phyloP scores from a whole-genome alignment of 2,888 invertebrate species.

The Brachypterus glaber region DNA sequence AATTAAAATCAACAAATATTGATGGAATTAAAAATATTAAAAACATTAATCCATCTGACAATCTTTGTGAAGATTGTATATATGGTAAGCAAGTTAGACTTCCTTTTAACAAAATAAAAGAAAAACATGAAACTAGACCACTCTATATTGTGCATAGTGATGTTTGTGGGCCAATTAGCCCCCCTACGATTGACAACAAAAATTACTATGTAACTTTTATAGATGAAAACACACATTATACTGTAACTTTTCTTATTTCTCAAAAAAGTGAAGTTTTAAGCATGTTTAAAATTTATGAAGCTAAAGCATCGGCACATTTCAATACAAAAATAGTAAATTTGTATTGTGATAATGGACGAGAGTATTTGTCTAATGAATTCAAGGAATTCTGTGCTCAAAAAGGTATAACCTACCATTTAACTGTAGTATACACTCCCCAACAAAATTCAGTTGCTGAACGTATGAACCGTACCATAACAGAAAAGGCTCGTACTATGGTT shows the following conservation, averaged over 20 bases:
- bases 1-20: conserved; percentile 10
- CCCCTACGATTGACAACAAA: conserved; percentile 9
- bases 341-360: conserved; percentile 3
- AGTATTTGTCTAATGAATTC: conserved; percentile 6
- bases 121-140: conserved; percentile 12
- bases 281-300: background rate
- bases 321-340: background rate
- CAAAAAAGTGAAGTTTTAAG: conserved; percentile 1
- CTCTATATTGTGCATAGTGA: conserved; percentile 16
- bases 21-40: conserved; percentile 9
- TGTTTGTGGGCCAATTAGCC: conserved; percentile 15
- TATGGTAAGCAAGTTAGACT: conserved; percentile 16
- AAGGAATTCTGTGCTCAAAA: conserved; percentile 4
- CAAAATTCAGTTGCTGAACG: conserved; percentile 16
- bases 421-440: conserved; percentile 14
- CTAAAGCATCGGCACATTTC: background rate
- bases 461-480: conserved; percentile 16
- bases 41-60: conserved; percentile 11
- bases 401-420: conserved; percentile 5
- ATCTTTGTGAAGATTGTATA: conserved; percentile 16
- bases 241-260: background rate
- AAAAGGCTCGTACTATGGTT: conserved; percentile 23
- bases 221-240: conserved; percentile 5
- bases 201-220: conserved; percentile 9
- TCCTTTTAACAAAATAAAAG: conserved; percentile 15